Conservation (phyloP, 2,888 invertebrate species). For the Dynastes tityus region DNA sequence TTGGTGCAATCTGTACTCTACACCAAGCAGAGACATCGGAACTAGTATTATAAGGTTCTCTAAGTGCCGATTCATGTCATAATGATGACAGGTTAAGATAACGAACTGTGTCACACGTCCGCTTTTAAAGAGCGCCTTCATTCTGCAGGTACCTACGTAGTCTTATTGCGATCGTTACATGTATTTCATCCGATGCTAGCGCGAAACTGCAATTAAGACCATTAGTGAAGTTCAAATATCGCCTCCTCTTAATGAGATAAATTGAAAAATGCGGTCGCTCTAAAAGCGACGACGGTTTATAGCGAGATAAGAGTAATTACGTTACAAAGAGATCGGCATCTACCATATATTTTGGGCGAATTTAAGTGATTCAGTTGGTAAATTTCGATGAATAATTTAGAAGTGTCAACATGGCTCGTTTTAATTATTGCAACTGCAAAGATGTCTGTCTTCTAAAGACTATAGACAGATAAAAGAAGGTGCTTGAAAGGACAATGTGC, state of each 20-base stretch:
- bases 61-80: slow-evolving; percentile 45
- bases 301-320: neutral
- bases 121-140: slow-evolving; percentile 7
- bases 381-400: no score
- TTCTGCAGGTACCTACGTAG: slow-evolving; percentile 4
- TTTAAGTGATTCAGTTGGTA: no score
- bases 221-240: slow-evolving; percentile 35
- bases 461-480: no score
- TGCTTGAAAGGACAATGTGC: no score
- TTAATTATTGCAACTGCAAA: no score
- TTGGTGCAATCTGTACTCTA: neutral
- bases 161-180: slow-evolving; percentile 3
- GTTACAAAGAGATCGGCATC: neutral
- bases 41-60: slow-evolving; percentile 18
- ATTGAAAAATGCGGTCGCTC: slow-evolving; percentile 8
- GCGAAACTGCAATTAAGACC: slow-evolving; percentile 30
- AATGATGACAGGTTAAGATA: slow-evolving; percentile 35
- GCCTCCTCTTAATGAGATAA: slow-evolving; percentile 28
- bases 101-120: slow-evolving; percentile 20
- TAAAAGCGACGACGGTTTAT: neutral
- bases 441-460: no score
- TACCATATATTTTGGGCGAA: neutral
- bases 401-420: no score
- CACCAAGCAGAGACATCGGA: slow-evolving; percentile 9
- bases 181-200: neutral